These are phyloP conservation scores for Pollenia angustigena DNA, from an alignment of 2,888 invertebrate species.

Conservation along the genomic window DNA sequence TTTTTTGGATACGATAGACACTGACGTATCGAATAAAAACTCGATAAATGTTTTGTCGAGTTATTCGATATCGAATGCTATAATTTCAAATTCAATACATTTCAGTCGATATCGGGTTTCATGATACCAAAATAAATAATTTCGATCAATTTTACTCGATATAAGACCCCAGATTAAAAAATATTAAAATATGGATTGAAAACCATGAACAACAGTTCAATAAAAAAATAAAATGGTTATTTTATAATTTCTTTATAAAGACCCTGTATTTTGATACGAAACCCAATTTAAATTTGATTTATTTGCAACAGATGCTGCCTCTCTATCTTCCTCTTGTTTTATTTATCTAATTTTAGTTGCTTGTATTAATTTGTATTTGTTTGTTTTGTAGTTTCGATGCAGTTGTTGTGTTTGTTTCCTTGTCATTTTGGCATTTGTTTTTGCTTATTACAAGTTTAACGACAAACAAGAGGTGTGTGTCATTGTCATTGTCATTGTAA, in stretches of 20 bases:
- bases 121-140: too few species aligned
- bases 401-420: slow-evolving; percentile 2
- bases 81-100: too few species aligned
- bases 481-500: slow-evolving; percentile 11
- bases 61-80: too few species aligned
- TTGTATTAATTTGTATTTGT: slow-evolving; percentile 7
- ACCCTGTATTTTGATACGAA: slow-evolving; percentile 47
- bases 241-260: background rate
- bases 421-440: slow-evolving; percentile 22
- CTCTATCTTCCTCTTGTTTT: slow-evolving; percentile 2
- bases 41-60: too few species aligned
- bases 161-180: too few species aligned
- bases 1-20: too few species aligned
- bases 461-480: slow-evolving; percentile 29
- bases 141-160: too few species aligned
- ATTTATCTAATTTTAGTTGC: slow-evolving; percentile 35
- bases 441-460: slow-evolving; percentile 27
- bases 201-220: too few species aligned
- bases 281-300: slow-evolving; percentile 71
- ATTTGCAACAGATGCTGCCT: slow-evolving; percentile 66
- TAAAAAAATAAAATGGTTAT: background rate
- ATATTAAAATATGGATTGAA: too few species aligned
- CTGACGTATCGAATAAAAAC: too few species aligned
- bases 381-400: background rate
- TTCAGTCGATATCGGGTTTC: too few species aligned